Evolutionary conservation across 2,113 vertebrate genomes (phyloP).

Genomic region (Aleadryas rufinucha): DNA sequence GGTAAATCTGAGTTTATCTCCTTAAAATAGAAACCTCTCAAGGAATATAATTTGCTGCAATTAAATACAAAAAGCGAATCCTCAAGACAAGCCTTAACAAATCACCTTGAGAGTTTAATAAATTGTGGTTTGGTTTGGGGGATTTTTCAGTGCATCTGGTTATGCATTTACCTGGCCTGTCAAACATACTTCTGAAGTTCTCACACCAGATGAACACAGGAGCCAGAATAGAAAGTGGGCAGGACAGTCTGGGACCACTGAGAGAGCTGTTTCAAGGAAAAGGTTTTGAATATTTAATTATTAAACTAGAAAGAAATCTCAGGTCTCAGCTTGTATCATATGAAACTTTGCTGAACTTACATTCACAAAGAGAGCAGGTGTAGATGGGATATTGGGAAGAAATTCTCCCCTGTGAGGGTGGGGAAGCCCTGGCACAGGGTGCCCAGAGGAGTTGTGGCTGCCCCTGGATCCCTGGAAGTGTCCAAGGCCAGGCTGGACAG

Average conservation of each 20-base stretch:
- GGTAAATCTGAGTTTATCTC: not conserved
- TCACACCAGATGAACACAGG: not conserved
- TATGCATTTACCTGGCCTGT: not conserved
- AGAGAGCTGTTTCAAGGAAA: not conserved
- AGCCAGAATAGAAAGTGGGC: not conserved
- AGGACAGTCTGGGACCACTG: not conserved
- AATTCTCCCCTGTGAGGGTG: not conserved
- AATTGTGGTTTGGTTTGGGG: not conserved
- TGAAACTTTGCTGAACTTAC: not conserved
- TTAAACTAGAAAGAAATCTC: not conserved
- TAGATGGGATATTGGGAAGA: not conserved
- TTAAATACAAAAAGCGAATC: slow-evolving; percentile 44
- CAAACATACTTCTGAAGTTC: not conserved
- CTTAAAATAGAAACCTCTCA: not conserved
- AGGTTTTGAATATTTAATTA: not conserved
- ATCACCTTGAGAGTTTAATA: slow-evolving; percentile 41
- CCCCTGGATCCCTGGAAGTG: not conserved
- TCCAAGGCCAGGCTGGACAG: accelerated
- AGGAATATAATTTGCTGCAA: slow-evolving; percentile 25
- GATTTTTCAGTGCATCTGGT: not conserved
- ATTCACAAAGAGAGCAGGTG: not conserved
- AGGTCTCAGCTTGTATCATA: not conserved
- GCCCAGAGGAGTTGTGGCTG: not conserved
- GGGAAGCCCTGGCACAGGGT: not conserved
- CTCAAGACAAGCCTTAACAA: slow-evolving; percentile 42